Evolutionary conservation across 2,888 invertebrate genomes (phyloP).

Genomic region (Sarcophaga variegata): DNA sequence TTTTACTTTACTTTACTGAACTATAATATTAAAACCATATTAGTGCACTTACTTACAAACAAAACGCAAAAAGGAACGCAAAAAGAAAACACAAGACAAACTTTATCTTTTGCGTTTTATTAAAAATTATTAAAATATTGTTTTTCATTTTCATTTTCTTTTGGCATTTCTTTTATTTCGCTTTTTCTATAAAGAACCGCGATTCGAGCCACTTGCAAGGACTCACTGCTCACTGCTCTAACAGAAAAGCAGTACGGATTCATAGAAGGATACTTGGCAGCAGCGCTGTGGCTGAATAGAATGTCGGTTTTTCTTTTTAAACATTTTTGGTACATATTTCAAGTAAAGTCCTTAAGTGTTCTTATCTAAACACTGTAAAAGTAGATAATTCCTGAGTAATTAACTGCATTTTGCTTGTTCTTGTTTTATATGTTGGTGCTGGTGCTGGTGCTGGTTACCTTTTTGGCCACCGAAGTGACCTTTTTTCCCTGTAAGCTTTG

Average conservation of each 20-base stretch:
- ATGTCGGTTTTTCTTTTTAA: neutral
- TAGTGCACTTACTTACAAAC: neutral
- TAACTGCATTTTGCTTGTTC: constrained; percentile 57
- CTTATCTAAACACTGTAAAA: constrained; percentile 65
- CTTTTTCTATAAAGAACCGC: neutral
- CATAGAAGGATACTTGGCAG: neutral
- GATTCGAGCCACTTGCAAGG: neutral
- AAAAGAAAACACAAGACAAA: neutral
- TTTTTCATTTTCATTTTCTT: neutral
- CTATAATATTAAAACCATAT: neutral
- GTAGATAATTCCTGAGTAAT: constrained; percentile 60
- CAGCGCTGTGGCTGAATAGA: neutral
- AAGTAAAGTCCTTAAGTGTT: constrained; percentile 57
- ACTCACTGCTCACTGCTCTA: no score
- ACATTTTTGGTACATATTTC: constrained; percentile 25
- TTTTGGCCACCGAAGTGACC: constrained; percentile 43
- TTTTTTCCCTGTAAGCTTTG: constrained; percentile 24
- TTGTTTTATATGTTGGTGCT: neutral
- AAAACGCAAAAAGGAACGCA: neutral
- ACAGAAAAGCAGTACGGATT: neutral
- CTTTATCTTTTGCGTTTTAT: neutral
- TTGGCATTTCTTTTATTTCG: no score
- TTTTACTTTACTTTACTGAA: neutral
- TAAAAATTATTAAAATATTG: neutral
- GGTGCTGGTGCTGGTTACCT: constrained; percentile 15